Evolutionary conservation across 2,113 vertebrate genomes (phyloP).

Genomic region (Brachyhypopomus gauderio): DNA sequence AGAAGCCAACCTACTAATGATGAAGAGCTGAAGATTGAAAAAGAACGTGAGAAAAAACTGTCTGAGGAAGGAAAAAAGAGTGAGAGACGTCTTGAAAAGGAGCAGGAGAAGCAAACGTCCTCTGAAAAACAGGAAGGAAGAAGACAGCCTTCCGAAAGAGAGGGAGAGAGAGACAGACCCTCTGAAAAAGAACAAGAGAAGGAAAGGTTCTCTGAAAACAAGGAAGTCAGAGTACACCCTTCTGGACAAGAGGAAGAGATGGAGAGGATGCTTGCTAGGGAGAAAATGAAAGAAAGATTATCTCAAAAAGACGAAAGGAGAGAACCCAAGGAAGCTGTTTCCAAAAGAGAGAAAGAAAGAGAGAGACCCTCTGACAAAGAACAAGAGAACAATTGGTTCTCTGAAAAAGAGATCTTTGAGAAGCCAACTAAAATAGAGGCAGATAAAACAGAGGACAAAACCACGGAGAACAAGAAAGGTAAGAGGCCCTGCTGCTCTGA

Average conservation of each 20-base stretch:
- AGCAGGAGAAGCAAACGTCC: not conserved
- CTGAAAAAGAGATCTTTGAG: slow-evolving; percentile 37
- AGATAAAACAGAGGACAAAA: slow-evolving; percentile 41
- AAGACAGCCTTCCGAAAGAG: not conserved
- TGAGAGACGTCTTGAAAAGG: not conserved
- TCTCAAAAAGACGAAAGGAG: not conserved
- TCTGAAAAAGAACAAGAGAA: not conserved
- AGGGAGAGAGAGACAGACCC: too few species aligned
- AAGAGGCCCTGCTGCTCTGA: not conserved
- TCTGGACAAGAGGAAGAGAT: slow-evolving; percentile 6
- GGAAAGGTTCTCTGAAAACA: not conserved
- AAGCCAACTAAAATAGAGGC: slow-evolving; percentile 42
- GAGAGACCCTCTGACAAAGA: not conserved
- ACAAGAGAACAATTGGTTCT: not conserved
- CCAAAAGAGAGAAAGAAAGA: not conserved
- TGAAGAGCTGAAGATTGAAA: too few species aligned
- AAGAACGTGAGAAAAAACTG: too few species aligned
- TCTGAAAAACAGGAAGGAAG: not conserved
- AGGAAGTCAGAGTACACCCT: not conserved
- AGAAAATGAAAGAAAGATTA: too few species aligned
- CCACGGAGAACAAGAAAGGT: slow-evolving; percentile 50
- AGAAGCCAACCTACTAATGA: too few species aligned
- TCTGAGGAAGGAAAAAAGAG: not conserved
- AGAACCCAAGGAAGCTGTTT: not conserved
- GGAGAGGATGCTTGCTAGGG: slow-evolving; percentile 10